A percentile compares a stretch with the other conserved stretches of the same genome.
Evolutionary conservation across 2,888 invertebrate genomes (phyloP).

Genomic region (Onthophagus sagittarius): DNA sequence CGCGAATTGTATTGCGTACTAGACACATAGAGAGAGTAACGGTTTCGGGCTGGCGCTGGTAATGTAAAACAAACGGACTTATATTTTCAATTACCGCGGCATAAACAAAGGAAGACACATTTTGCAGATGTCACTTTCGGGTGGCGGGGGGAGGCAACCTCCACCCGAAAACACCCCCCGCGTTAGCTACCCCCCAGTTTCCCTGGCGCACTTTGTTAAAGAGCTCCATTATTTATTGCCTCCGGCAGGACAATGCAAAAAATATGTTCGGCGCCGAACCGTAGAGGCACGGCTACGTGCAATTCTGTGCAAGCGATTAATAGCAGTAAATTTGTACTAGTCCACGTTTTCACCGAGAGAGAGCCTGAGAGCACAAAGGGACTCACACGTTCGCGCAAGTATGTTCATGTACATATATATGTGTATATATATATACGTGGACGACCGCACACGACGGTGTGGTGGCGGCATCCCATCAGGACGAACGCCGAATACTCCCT

Average conservation of each 20-base stretch:
- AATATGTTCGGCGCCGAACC: constrained; percentile 46
- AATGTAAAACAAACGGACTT: constrained; percentile 16
- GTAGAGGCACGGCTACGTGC: constrained; percentile 40
- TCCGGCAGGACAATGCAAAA: constrained; percentile 35
- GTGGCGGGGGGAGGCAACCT: background rate
- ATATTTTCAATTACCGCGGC: constrained; percentile 26
- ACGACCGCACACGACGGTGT: constrained; percentile 4
- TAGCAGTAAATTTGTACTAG: constrained; percentile 35
- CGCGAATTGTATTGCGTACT: background rate
- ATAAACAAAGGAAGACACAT: constrained; percentile 29
- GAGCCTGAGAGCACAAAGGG: constrained; percentile 20
- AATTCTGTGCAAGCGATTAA: constrained; percentile 38
- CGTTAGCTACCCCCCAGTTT: constrained; percentile 10
- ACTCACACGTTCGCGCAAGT: constrained; percentile 20
- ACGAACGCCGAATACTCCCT: background rate
- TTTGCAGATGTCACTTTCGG: constrained; percentile 27
- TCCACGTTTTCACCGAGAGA: constrained; percentile 25
- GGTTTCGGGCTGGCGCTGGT: background rate
- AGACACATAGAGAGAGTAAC: background rate
- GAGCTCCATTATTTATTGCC: constrained; percentile 49
- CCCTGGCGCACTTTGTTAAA: constrained; percentile 43
- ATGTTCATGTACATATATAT: constrained; percentile 18
- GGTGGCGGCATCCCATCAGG: background rate
- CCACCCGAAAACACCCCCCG: background rate
- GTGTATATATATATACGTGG: background rate